Evolutionary conservation across 2,888 invertebrate species (phyloP).

Genomic region (Graphium colonna): DNA sequence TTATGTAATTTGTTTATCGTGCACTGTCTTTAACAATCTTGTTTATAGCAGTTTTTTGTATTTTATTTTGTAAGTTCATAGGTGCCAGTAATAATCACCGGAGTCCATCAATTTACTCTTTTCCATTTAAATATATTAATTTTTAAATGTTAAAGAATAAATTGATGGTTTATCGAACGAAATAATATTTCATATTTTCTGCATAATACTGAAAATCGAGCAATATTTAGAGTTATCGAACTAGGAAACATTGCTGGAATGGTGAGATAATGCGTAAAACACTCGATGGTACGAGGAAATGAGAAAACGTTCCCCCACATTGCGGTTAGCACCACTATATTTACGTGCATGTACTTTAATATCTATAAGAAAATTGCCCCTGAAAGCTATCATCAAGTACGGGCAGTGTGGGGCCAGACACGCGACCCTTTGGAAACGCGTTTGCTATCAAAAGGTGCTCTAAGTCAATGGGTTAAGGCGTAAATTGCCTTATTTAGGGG

Average conservation of each 20-base stretch:
- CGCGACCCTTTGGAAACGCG: conserved; percentile 41
- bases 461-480: conserved; percentile 33
- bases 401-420: conserved; percentile 52
- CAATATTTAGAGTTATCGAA: conserved; percentile 21
- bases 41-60: too few relatives aligned
- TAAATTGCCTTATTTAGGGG: conserved; percentile 30
- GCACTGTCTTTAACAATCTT: too few relatives aligned
- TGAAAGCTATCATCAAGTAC: conserved; percentile 56
- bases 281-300: conserved; percentile 52
- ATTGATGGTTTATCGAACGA: too few relatives aligned
- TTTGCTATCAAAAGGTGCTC: conserved; percentile 7
- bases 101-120: too few relatives aligned
- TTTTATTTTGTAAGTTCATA: too few relatives aligned
- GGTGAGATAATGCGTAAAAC: conserved; percentile 29
- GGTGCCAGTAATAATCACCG: too few relatives aligned
- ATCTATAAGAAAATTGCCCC: conserved; percentile 68
- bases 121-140: too few relatives aligned
- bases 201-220: too few relatives aligned
- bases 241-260: conserved; percentile 5
- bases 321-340: conserved; percentile 32
- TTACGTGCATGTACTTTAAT: conserved; percentile 42
- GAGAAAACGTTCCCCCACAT: conserved; percentile 45
- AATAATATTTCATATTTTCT: too few relatives aligned
- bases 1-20: too few relatives aligned
- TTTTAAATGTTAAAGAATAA: too few relatives aligned